phyloP scores from a whole-genome alignment of 2,888 invertebrate species.

The Rambutsinella grinnellia region DNA sequence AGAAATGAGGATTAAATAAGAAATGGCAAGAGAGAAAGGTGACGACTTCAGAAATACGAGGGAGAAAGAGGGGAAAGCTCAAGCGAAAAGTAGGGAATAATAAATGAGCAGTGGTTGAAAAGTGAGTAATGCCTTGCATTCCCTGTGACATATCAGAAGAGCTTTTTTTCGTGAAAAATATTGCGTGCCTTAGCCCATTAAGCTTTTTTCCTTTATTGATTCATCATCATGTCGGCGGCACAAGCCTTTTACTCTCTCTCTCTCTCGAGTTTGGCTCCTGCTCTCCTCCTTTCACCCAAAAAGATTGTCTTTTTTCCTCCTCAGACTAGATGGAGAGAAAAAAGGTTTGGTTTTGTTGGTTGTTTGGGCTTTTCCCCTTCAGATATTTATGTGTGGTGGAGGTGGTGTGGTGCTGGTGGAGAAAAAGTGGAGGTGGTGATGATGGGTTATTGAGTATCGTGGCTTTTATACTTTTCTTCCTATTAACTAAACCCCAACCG shows the following conservation, averaged over 20 bases:
- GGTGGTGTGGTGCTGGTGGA: too few relatives aligned
- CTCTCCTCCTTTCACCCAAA: neutral
- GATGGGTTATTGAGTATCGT: too few relatives aligned
- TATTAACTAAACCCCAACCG: too few relatives aligned
- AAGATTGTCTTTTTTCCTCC: too few relatives aligned
- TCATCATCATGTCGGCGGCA: constrained; percentile 43
- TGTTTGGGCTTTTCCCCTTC: too few relatives aligned
- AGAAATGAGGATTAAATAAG: too few relatives aligned
- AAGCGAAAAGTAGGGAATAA: neutral
- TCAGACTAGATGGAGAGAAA: too few relatives aligned
- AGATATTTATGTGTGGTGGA: too few relatives aligned
- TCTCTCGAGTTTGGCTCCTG: constrained; percentile 4
- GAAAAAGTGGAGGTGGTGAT: too few relatives aligned
- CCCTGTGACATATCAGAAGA: constrained; percentile 30
- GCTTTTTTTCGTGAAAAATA: constrained; percentile 22
- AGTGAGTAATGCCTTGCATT: constrained; percentile 24
- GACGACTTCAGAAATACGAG: too few relatives aligned
- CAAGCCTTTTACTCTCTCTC: constrained; percentile 16
- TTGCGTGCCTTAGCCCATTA: constrained; percentile 50
- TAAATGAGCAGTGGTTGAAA: neutral
- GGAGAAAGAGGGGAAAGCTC: neutral
- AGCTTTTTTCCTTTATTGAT: constrained; percentile 42
- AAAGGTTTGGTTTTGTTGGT: neutral
- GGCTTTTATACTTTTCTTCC: too few relatives aligned
- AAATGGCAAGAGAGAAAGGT: too few relatives aligned